These are phyloP conservation scores for Drosophila orosa DNA, from an alignment of 1,140 invertebrate genomes.

Conservation along the genomic window DNA sequence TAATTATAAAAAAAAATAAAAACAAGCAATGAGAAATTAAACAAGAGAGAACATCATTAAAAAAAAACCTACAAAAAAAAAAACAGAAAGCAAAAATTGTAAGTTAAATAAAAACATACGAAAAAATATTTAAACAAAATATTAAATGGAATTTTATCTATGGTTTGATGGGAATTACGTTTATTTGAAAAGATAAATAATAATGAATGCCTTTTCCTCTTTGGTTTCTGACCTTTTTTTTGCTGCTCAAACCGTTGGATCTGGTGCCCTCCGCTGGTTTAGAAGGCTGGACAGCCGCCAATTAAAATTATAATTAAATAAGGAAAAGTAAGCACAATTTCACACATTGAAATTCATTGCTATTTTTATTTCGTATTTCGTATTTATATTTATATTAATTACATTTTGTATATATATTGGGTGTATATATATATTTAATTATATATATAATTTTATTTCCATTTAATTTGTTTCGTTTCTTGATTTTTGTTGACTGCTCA, in stretches of 20 bases:
- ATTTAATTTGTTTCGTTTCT: conserved; percentile 52
- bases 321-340: background rate
- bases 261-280: too few relatives aligned
- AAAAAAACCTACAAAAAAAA: conserved; percentile 34
- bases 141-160: background rate
- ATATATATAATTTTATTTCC: conserved; percentile 49
- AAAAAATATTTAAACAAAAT: conserved; percentile 37
- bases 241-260: too few relatives aligned
- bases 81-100: conserved; percentile 42
- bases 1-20: conserved; percentile 13
- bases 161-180: background rate
- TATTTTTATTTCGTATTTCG: conserved; percentile 57
- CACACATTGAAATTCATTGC: conserved; percentile 72
- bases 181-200: background rate
- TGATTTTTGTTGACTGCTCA: conserved; percentile 41
- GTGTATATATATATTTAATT: conserved; percentile 26
- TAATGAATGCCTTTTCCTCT: too few relatives aligned
- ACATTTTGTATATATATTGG: conserved; percentile 49
- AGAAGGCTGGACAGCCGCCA: too few relatives aligned
- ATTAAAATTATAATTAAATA: background rate
- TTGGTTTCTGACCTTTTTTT: too few relatives aligned
- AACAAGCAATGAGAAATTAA: conserved; percentile 36
- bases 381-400: conserved; percentile 48
- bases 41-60: conserved; percentile 28
- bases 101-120: conserved; percentile 71